Evolutionary conservation across 2,797 vertebrate species (phyloP).

Genomic region (Mormyrops boulengeri): DNA sequence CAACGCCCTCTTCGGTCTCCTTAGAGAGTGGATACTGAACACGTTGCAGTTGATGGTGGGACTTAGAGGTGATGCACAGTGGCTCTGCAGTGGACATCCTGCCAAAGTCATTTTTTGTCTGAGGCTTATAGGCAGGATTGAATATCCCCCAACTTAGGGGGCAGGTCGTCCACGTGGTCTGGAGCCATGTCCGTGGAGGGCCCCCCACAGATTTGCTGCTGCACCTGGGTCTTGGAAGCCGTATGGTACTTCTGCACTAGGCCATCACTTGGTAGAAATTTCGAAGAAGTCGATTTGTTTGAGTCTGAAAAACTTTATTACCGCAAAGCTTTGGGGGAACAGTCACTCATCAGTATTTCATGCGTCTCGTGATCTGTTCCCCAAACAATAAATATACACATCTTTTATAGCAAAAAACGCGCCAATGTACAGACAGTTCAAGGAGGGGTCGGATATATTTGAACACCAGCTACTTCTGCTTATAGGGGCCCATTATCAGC

Average conservation of each 20-base stretch:
- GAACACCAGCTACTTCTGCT: no score
- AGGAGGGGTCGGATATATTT: no score
- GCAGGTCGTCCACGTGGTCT: not conserved
- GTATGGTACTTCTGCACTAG: not conserved
- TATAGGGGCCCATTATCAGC: no score
- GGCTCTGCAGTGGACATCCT: not conserved
- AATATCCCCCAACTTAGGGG: not conserved
- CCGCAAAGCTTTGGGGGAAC: no score
- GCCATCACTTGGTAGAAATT: not conserved
- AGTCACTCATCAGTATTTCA: no score
- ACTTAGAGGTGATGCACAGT: no score
- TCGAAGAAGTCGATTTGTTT: no score
- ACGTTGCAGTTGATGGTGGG: not conserved
- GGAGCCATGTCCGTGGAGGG: not conserved
- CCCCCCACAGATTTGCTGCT: not conserved
- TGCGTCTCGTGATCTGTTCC: no score
- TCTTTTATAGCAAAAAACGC: no score
- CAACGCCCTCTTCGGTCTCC: not conserved
- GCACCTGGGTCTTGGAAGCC: not conserved
- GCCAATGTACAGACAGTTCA: no score
- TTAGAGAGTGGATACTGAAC: not conserved
- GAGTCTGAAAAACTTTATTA: no score
- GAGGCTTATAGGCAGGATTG: not conserved
- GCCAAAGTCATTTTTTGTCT: not conserved
- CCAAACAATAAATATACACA: no score